Evolutionary conservation across 2,113 vertebrate genomes (phyloP).

Genomic region (Ibidorhyncha struthersii): DNA sequence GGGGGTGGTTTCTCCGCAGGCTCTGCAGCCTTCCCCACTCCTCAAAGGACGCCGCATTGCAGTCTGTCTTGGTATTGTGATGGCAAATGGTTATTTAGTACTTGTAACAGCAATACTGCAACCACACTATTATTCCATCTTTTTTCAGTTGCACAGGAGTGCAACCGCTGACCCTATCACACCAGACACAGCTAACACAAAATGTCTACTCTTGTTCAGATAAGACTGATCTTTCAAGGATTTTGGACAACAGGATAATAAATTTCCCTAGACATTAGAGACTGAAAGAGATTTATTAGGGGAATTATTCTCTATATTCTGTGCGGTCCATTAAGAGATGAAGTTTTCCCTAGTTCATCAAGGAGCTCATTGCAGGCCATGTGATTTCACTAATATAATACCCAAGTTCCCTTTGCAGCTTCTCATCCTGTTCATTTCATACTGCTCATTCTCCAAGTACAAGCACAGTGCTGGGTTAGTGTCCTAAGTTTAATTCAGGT

Average conservation of each 20-base stretch:
- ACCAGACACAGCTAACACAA: neutral
- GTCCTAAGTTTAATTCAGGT: neutral
- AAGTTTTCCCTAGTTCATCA: neutral
- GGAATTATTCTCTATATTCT: neutral
- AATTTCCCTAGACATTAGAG: neutral
- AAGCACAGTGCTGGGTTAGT: neutral
- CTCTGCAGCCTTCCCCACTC: neutral
- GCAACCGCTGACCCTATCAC: neutral
- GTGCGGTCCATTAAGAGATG: conserved; percentile 18
- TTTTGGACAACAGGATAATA: neutral
- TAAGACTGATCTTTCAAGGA: neutral
- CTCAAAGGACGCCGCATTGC: neutral
- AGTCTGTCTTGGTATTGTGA: neutral
- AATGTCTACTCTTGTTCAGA: neutral
- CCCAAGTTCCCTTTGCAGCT: neutral
- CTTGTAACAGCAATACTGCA: neutral
- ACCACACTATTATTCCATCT: neutral
- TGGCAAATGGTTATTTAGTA: neutral
- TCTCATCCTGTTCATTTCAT: neutral
- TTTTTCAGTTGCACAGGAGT: neutral
- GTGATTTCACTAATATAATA: neutral
- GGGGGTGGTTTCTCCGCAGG: neutral
- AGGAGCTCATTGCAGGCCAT: neutral
- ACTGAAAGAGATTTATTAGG: neutral
- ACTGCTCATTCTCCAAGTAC: neutral